Evolutionary conservation across 2,113 vertebrate genomes (phyloP).

Genomic region (Brienomyrus longianalis): DNA sequence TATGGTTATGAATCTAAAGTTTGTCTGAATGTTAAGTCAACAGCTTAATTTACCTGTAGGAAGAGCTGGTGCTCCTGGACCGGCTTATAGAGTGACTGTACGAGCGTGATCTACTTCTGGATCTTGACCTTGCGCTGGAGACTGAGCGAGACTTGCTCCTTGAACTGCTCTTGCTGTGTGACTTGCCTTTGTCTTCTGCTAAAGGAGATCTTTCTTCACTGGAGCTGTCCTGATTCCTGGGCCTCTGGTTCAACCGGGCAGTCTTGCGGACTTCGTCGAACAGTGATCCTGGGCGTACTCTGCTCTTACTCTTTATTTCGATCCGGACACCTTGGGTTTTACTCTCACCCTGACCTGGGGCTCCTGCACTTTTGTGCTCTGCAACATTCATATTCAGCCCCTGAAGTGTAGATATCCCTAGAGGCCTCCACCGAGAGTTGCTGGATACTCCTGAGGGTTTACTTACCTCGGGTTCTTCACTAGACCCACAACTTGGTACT

Average conservation of each 20-base stretch:
- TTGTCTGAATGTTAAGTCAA: background rate
- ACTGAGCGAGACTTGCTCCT: constrained; percentile 72
- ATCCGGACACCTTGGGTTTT: constrained; percentile 77
- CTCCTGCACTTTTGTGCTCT: constrained; percentile 39
- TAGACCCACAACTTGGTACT: constrained; percentile 19
- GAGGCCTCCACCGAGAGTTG: constrained; percentile 86
- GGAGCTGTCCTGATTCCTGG: constrained; percentile 87
- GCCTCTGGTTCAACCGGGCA: constrained; percentile 82
- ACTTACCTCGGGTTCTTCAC: constrained; percentile 43
- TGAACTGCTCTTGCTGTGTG: constrained; percentile 64
- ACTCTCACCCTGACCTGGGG: constrained; percentile 42
- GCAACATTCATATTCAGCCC: constrained; percentile 24
- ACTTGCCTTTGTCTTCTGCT: constrained; percentile 58
- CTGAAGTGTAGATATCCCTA: constrained; percentile 64
- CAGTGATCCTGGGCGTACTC: constrained; percentile 86
- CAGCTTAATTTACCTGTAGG: constrained; percentile 69
- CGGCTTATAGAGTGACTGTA: constrained; percentile 78
- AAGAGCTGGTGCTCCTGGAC: constrained; percentile 76
- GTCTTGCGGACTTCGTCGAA: constrained; percentile 97
- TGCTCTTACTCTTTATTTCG: constrained; percentile 90
- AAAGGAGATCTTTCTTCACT: constrained; percentile 78
- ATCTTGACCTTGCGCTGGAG: constrained; percentile 73
- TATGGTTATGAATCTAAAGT: background rate
- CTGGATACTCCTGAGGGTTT: constrained; percentile 22
- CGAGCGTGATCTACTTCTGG: constrained; percentile 62